phyloP scores from a whole-genome alignment of 1,140 invertebrate genomes.

The Micrasema minimum region DNA sequence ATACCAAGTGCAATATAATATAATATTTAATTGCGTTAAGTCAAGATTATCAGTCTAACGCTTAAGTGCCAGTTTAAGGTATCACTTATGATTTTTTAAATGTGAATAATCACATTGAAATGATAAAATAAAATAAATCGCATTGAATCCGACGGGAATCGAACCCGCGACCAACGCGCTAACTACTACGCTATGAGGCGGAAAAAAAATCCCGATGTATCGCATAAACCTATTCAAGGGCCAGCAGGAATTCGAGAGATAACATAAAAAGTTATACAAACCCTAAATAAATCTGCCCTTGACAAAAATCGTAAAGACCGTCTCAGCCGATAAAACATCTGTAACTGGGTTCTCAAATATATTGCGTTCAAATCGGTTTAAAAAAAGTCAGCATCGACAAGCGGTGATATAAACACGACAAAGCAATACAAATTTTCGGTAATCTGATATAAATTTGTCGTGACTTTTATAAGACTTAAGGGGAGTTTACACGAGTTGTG shows the following conservation, averaged over 20 bases:
- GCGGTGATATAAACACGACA: constrained; percentile 49
- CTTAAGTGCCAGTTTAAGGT: too few relatives aligned
- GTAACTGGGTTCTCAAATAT: constrained; percentile 24
- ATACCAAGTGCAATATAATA: too few relatives aligned
- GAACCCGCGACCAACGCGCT: too few relatives aligned
- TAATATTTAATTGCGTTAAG: too few relatives aligned
- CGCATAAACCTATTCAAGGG: not conserved
- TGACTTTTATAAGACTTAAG: constrained; percentile 51
- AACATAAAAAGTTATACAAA: not conserved
- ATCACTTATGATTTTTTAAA: too few relatives aligned
- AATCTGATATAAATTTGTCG: constrained; percentile 54
- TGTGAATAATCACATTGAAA: too few relatives aligned
- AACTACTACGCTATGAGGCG: too few relatives aligned
- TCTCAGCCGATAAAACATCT: constrained; percentile 31
- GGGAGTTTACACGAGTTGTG: too few relatives aligned
- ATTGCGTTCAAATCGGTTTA: constrained; percentile 28
- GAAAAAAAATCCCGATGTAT: too few relatives aligned
- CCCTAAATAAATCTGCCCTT: constrained; percentile 28
- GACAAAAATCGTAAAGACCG: constrained; percentile 26
- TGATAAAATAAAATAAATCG: too few relatives aligned
- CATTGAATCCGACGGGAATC: too few relatives aligned
- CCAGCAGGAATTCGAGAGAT: not conserved
- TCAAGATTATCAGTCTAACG: too few relatives aligned
- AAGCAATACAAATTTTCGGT: constrained; percentile 51
- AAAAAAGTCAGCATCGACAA: constrained; percentile 33